Evolutionary conservation across 2,797 vertebrate species (phyloP).

Genomic region (Sebastes iracundus): DNA sequence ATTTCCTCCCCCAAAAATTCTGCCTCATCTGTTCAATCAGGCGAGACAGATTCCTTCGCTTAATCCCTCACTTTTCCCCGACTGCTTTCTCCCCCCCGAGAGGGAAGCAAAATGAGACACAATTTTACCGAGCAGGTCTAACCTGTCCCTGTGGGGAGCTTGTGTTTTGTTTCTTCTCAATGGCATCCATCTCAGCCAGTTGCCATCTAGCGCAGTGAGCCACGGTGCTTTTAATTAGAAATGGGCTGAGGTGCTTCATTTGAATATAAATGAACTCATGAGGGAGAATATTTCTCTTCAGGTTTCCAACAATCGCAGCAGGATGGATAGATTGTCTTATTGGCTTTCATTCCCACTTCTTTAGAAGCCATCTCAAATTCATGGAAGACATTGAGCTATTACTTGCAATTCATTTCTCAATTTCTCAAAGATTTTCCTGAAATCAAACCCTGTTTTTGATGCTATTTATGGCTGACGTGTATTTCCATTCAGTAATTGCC

Average conservation of each 20-base stretch:
- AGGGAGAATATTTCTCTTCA: constrained; percentile 32
- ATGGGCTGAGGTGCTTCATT: constrained; percentile 43
- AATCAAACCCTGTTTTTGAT: not conserved
- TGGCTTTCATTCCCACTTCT: not conserved
- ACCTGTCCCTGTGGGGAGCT: constrained; percentile 45
- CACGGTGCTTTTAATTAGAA: constrained; percentile 60
- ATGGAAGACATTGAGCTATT: not conserved
- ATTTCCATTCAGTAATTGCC: not conserved
- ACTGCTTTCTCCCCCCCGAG: constrained; percentile 15
- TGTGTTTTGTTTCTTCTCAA: constrained; percentile 43
- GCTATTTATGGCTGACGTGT: not conserved
- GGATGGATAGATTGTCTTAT: constrained; percentile 10
- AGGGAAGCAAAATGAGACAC: constrained; percentile 34
- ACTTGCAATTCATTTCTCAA: not conserved
- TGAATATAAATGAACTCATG: constrained; percentile 57
- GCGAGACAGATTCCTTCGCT: constrained; percentile 60
- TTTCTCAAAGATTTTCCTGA: not conserved
- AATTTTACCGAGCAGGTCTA: constrained; percentile 36
- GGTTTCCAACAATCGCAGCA: constrained; percentile 17
- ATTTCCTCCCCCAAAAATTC: constrained; percentile 1
- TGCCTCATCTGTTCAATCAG: constrained; percentile 66
- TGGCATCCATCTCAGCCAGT: constrained; percentile 35
- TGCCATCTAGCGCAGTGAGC: constrained; percentile 21
- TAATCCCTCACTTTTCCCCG: constrained; percentile 50
- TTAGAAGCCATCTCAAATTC: not conserved